A percentile compares a stretch with the other conserved stretches of the same genome.
Conservation (phyloP, 2,888 invertebrate genomes). For the Andricus curvator region DNA sequence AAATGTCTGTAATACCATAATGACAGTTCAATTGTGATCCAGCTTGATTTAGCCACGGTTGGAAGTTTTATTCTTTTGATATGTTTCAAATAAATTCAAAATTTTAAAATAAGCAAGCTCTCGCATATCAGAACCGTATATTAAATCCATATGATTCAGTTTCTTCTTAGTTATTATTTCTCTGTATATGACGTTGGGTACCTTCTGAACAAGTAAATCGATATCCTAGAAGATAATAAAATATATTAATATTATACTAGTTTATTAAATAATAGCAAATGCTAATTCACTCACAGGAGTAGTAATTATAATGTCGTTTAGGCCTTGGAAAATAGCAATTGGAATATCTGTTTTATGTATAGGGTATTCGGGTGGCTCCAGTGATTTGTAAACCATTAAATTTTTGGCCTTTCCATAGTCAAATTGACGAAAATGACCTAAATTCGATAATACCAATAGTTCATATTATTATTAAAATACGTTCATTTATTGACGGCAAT, state of each 20-base stretch:
- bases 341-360: conserved; percentile 81
- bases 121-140: background rate
- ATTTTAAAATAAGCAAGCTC: background rate
- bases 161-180: background rate
- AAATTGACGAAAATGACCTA: background rate
- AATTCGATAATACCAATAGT: background rate
- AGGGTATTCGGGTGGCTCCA: conserved; percentile 82
- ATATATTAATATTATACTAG: background rate
- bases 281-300: background rate
- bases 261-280: background rate
- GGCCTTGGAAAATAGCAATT: conserved; percentile 84
- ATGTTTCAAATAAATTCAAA: background rate
- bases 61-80: background rate
- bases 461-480: background rate
- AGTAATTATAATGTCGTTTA: conserved; percentile 81
- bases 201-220: background rate
- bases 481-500: background rate
- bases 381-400: background rate
- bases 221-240: background rate
- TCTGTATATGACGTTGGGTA: background rate
- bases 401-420: background rate
- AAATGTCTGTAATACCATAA: too few relatives aligned
- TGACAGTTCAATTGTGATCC: too few relatives aligned
- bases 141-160: background rate
- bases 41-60: too few relatives aligned